Evolutionary conservation across 2,797 vertebrate genomes (phyloP), one percentile per base, ranked within the genome.

Genomic region (Geotrypetes seraphini): DNA sequence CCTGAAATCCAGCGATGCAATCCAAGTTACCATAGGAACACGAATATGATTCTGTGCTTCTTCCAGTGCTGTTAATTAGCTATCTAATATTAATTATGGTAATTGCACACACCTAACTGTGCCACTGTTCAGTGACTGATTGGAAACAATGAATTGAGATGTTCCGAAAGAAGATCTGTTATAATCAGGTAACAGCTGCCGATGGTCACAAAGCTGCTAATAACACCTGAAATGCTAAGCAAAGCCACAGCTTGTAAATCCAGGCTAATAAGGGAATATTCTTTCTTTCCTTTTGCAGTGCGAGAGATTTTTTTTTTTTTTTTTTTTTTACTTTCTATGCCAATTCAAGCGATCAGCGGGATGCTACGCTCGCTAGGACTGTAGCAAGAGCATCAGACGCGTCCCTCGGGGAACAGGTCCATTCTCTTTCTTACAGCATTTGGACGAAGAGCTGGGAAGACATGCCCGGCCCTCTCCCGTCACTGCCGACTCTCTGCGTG

Each of bases 91-190:
- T 67, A 68, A 65, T 69, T 61, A 66, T 19, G 64, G 32, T 32
- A 68, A 74, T 73, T 59, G 51, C 41, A 53, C 53, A 56, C 63
- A 70, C 61, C 61, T 71, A 66, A 41, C 61, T 61, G 37, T 58
- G 53, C 37, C 39, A 56, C 25, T 65, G 51, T 49, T 57, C 46
- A 36, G 40, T 36, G 53, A 29, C 37, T 43, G 37, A 37, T 40
- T 24, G 36, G 31, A 15, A 3, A n/a, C n/a, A 2, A 1, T 10
- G 3, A 51, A 43, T 16, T 24, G 42, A 57, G 24, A 35, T 50
- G 25, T 31, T 57, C 36, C 40, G 29, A 23, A 45, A 43, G 28
- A 28, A 25, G 15, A 44, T 38, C 21, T 34, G 31, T 36, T 70
- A n/a, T n/a, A 53, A 71, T 64, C 53, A 50, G 33, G 41, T 47